Conservation (phyloP, 2,113 vertebrate species). For the Sander vitreus region DNA sequence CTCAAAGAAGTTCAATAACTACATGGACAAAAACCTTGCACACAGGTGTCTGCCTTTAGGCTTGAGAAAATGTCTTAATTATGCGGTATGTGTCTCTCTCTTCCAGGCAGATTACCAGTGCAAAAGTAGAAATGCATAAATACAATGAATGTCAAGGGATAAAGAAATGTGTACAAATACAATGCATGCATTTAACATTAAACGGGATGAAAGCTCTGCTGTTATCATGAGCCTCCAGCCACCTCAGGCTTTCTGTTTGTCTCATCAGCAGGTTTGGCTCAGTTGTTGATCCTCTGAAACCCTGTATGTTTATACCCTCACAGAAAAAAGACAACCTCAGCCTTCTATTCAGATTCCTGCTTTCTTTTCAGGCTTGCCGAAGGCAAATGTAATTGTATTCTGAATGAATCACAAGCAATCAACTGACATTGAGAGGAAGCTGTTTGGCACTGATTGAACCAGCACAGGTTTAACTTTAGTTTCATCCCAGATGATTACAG, state of each 20-base stretch:
- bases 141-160: conserved; percentile 36
- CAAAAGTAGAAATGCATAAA: conserved; percentile 27
- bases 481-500: neutral
- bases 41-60: conserved; percentile 55
- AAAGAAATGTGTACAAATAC: conserved; percentile 28
- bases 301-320: conserved; percentile 22
- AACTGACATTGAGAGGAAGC: conserved; percentile 8
- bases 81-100: neutral
- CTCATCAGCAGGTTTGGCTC: conserved; percentile 47
- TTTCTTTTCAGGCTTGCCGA: conserved; percentile 3
- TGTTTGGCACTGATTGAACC: conserved; percentile 25
- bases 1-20: conserved; percentile 14
- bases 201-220: conserved; percentile 27
- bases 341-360: conserved; percentile 16
- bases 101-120: conserved; percentile 9
- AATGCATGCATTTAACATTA: conserved; percentile 39
- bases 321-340: conserved; percentile 34
- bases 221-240: conserved; percentile 49
- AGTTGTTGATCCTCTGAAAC: conserved; percentile 43
- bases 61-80: conserved; percentile 28
- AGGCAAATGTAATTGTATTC: conserved; percentile 26
- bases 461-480: neutral
- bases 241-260: conserved; percentile 46
- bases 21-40: conserved; percentile 26
- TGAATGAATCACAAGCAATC: conserved; percentile 38